phyloP scores from a whole-genome alignment of 2,797 vertebrate genomes.

The Ptychobarbus kaznakovi region DNA sequence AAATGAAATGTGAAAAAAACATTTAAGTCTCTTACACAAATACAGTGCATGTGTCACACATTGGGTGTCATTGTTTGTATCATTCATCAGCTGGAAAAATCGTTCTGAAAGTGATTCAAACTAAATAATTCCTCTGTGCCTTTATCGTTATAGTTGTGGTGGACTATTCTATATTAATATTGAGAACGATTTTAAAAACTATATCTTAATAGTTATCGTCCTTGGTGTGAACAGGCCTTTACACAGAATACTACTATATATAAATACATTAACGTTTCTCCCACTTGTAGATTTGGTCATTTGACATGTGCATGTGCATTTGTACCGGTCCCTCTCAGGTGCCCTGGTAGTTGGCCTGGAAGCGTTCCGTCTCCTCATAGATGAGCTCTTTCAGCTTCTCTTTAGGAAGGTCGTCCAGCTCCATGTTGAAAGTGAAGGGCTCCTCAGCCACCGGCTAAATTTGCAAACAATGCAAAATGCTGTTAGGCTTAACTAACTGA shows the following conservation, averaged over 20 bases:
- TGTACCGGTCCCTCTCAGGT: slow-evolving; percentile 74
- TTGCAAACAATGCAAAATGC: slow-evolving; percentile 25
- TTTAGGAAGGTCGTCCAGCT: slow-evolving; percentile 90
- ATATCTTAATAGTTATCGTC: background rate
- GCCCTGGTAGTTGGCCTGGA: slow-evolving; percentile 83
- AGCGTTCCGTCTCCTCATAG: slow-evolving; percentile 86
- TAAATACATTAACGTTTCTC: background rate
- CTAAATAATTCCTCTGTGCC: background rate
- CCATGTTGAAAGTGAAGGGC: slow-evolving; percentile 90
- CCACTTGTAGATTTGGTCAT: background rate
- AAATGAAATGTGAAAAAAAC: background rate
- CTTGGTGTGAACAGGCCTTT: background rate
- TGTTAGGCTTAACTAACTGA: background rate
- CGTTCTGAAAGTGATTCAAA: background rate
- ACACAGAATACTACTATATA: background rate
- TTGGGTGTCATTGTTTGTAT: too few relatives aligned
- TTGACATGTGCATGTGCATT: slow-evolving; percentile 10
- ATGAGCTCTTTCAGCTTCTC: slow-evolving; percentile 92
- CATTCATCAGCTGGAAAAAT: background rate
- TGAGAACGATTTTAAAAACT: background rate
- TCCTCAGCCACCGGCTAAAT: slow-evolving; percentile 86
- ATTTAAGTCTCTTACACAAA: background rate
- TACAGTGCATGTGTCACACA: background rate
- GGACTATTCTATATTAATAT: background rate
- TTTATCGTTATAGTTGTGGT: background rate